These are phyloP conservation scores for Trogon melanurus DNA, from an alignment of 2,113 vertebrate genomes.

Conservation along the genomic window DNA sequence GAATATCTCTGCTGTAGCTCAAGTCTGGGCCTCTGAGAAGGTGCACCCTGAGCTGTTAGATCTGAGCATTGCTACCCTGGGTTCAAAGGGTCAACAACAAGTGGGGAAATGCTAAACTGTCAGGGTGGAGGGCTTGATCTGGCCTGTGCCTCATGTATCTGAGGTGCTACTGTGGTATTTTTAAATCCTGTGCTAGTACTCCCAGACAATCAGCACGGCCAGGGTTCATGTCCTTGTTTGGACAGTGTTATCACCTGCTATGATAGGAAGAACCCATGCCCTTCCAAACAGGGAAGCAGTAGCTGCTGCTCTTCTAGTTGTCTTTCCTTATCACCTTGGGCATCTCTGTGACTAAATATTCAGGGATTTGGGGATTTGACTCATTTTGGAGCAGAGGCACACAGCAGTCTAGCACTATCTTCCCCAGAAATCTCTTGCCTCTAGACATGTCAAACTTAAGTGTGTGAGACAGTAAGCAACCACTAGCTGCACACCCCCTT, in stretches of 20 bases:
- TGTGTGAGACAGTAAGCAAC: neutral
- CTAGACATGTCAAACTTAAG: neutral
- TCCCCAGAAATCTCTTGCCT: neutral
- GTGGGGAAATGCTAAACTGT: neutral
- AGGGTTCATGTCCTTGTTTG: neutral
- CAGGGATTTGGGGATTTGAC: neutral
- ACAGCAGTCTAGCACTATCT: neutral
- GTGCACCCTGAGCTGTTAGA: neutral
- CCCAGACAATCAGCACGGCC: neutral
- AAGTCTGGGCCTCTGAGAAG: neutral
- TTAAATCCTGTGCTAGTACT: neutral
- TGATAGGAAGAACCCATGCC: neutral
- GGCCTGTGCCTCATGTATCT: neutral
- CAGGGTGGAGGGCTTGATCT: neutral
- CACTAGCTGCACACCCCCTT: neutral
- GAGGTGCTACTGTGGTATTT: neutral
- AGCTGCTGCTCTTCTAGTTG: neutral
- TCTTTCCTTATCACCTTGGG: neutral
- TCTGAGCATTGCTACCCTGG: neutral
- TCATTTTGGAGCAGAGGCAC: neutral
- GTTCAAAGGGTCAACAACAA: neutral
- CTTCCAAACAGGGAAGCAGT: neutral
- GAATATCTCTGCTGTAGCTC: neutral
- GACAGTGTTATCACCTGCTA: neutral
- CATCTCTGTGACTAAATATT: neutral